Base-by-base conservation (phyloP, 2,888 invertebrate species). In the Mactromeris polynyma region DNA sequence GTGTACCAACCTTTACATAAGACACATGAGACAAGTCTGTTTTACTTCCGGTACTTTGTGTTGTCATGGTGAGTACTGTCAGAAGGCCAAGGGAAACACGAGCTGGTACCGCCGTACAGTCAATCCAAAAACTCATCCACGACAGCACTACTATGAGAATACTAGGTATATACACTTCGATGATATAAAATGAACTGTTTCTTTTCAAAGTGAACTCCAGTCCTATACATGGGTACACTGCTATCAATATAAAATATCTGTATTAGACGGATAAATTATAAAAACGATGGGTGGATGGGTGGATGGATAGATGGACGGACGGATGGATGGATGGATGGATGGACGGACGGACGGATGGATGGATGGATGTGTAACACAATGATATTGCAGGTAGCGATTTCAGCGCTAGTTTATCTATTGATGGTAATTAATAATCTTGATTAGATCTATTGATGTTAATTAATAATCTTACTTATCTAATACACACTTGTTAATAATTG, bases 201-300 rank as follows among this genome's bases (percentile, higher is more conserved):
- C 73, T 73, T 73, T 36, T 36, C 19, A 73, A 33, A 1, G 9
- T 73, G 36, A 73, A 73, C 33, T 73, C 36, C 2, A 73, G 73
- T 17, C 73, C 73, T 73, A 73, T 73, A 73, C 73, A 73, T 0
- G 73, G 73, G 26, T 73, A 73, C 19, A 73, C 73, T 73, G 73
- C 73, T 73, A 17, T 73, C n/a, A 9, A 26, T n/a, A 58, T 19
- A 58, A 58, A 21, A 46, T 17, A 46, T 46, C 46, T 46, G 46
- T 17, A n/a, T n/a, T n/a, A n/a, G n/a, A n/a, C n/a, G n/a, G n/a
- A n/a, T n/a, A n/a, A n/a, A n/a, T n/a, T n/a, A n/a, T n/a, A n/a
- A n/a, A n/a, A n/a, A n/a, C n/a, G n/a, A n/a, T n/a, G n/a, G n/a
- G n/a, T n/a, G n/a, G n/a, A n/a, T n/a, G n/a, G n/a, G n/a, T n/a